These are phyloP conservation scores for Drosophila nannoptera DNA, from an alignment of 1,140 invertebrate genomes.

Conservation along the genomic window DNA sequence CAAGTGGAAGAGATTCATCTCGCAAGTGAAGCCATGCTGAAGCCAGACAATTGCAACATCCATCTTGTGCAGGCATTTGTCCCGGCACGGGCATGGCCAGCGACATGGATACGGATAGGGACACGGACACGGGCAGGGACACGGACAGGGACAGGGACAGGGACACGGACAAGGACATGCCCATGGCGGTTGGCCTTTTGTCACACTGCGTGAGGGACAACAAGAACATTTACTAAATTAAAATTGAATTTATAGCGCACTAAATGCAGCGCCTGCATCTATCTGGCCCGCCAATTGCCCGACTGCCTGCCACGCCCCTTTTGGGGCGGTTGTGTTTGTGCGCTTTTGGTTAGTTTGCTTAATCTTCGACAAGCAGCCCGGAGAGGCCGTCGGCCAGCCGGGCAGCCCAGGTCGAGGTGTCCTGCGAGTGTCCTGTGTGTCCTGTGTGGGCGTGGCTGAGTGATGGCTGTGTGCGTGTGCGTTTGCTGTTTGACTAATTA, in stretches of 20 bases:
- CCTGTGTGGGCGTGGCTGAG: neutral
- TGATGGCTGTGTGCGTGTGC: neutral
- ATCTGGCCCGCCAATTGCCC: conserved; percentile 30
- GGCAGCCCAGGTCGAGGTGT: conserved; percentile 28
- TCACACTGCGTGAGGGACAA: conserved; percentile 48
- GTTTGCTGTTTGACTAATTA: conserved; percentile 34
- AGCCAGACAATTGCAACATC: conserved; percentile 66
- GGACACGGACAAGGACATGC: conserved; percentile 28
- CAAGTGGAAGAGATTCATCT: conserved; percentile 37
- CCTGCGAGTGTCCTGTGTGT: too few relatives aligned
- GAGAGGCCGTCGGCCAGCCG: conserved; percentile 61
- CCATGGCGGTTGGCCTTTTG: conserved; percentile 44
- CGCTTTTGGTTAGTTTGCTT: conserved; percentile 69
- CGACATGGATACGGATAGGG: neutral
- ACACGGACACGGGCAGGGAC: neutral
- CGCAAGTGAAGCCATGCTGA: conserved; percentile 37
- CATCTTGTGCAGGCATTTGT: conserved; percentile 70
- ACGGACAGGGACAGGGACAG: conserved; percentile 6
- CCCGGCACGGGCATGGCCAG: conserved; percentile 7
- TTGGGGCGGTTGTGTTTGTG: conserved; percentile 48
- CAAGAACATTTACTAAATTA: conserved; percentile 76
- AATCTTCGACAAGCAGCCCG: conserved; percentile 73
- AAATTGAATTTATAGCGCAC: conserved; percentile 75
- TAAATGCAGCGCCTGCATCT: conserved; percentile 73
- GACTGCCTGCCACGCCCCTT: neutral